Conservation (phyloP, 2,797 vertebrate genomes). For the Poeciliopsis infans region DNA sequence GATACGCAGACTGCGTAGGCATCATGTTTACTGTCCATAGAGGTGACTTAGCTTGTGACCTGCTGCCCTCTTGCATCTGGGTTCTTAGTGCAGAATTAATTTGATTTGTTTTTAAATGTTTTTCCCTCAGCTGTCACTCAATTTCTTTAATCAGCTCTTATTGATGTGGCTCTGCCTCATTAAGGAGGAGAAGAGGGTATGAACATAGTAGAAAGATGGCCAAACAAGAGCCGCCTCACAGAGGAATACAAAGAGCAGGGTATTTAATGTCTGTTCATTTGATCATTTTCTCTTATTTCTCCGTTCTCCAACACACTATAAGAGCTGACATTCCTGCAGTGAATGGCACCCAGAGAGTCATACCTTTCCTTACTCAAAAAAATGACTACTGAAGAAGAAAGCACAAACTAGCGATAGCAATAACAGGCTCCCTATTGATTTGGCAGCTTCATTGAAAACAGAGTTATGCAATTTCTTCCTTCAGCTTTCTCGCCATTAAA, state of each 20-base stretch:
- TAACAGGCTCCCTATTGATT: constrained; percentile 69
- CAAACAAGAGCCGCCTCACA: constrained; percentile 26
- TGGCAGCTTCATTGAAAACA: constrained; percentile 47
- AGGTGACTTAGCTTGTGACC: constrained; percentile 52
- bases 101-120: constrained; percentile 3
- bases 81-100: constrained; percentile 21
- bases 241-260: constrained; percentile 18
- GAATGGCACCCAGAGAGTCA: constrained; percentile 16
- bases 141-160: constrained; percentile 34
- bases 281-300: constrained; percentile 10
- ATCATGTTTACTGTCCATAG: constrained; percentile 58
- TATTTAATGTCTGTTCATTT: constrained; percentile 24
- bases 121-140: constrained; percentile 51
- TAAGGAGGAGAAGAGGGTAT: constrained; percentile 40
- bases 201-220: constrained; percentile 25
- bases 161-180: constrained; percentile 33
- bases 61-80: constrained; percentile 53
- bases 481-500: constrained; percentile 43
- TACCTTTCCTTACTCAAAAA: constrained; percentile 30
- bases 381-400: constrained; percentile 26
- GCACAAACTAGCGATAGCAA: constrained; percentile 24
- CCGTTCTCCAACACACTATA: constrained; percentile 9
- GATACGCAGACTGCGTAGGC: constrained; percentile 47
- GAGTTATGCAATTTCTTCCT: constrained; percentile 59
- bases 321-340: constrained; percentile 15